Percentiles rank a stretch among this genome's conserved stretches.
phyloP scores from a whole-genome alignment of 2,888 invertebrate species.

The Sinodicranocentrus sp. region DNA sequence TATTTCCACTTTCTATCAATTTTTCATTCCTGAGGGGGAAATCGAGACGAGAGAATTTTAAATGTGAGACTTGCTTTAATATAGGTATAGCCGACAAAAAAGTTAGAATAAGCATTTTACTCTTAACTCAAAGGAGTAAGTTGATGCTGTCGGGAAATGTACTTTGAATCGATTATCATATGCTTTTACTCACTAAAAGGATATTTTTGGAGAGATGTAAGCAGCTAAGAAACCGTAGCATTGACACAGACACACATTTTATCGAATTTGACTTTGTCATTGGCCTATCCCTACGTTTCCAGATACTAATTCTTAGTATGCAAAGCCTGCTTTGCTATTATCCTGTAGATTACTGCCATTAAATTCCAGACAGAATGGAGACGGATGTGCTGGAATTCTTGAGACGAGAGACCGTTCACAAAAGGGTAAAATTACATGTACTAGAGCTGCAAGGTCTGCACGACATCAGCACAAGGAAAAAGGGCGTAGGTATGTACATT shows the following conservation, averaged over 20 bases:
- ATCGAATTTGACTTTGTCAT: constrained; percentile 43
- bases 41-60: too few relatives aligned
- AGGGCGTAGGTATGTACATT: not conserved
- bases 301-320: not conserved
- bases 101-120: too few relatives aligned
- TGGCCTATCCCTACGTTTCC: constrained; percentile 8
- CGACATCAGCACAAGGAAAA: constrained; percentile 28
- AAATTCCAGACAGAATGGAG: too few relatives aligned
- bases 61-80: too few relatives aligned
- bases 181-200: not conserved
- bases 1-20: too few relatives aligned
- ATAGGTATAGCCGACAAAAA: too few relatives aligned
- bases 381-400: too few relatives aligned
- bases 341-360: not conserved
- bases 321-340: not conserved
- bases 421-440: too few relatives aligned
- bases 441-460: constrained; percentile 25
- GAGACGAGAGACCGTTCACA: too few relatives aligned
- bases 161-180: constrained; percentile 19
- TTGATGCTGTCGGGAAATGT: not conserved
- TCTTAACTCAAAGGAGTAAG: too few relatives aligned
- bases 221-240: not conserved
- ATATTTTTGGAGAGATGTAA: not conserved
- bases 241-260: constrained; percentile 1
- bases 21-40: too few relatives aligned